Conservation (phyloP, 2,797 vertebrate species). For the Cheirogaleus major region DNA sequence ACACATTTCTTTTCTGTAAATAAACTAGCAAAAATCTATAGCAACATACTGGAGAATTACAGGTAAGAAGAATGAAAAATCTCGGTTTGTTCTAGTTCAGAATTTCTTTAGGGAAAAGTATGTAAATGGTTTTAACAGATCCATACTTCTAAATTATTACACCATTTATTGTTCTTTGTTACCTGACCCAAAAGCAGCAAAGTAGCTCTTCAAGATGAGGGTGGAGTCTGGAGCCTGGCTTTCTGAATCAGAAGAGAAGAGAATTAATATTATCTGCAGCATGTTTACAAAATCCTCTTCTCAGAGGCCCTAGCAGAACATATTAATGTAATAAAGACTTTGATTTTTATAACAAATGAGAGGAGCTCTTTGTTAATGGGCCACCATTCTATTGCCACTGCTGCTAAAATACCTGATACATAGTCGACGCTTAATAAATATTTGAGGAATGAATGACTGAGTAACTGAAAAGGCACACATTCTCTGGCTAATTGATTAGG, state of each 20-base stretch:
- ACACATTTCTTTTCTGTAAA: not conserved
- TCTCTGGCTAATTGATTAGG: not conserved
- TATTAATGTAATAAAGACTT: not conserved
- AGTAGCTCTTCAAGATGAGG: not conserved
- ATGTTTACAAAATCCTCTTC: not conserved
- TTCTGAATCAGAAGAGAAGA: not conserved
- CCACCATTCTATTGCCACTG: not conserved
- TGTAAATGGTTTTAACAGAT: slow-evolving; percentile 30
- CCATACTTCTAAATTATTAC: slow-evolving; percentile 25
- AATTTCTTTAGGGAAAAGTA: not conserved
- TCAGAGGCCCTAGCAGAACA: not conserved
- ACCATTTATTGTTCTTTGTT: slow-evolving; percentile 40
- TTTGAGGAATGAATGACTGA: not conserved
- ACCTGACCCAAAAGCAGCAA: not conserved
- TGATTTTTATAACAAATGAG: not conserved
- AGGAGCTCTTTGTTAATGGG: not conserved
- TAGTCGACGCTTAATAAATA: not conserved
- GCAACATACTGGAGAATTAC: not conserved
- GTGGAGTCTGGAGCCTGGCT: not conserved
- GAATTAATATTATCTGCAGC: not conserved
- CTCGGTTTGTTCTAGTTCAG: not conserved
- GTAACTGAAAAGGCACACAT: not conserved
- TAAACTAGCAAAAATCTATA: not conserved
- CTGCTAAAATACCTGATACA: not conserved
- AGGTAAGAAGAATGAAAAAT: not conserved